These are phyloP conservation scores for Parnassius orleans DNA, from an alignment of 2,888 invertebrate genomes.

Conservation along the genomic window DNA sequence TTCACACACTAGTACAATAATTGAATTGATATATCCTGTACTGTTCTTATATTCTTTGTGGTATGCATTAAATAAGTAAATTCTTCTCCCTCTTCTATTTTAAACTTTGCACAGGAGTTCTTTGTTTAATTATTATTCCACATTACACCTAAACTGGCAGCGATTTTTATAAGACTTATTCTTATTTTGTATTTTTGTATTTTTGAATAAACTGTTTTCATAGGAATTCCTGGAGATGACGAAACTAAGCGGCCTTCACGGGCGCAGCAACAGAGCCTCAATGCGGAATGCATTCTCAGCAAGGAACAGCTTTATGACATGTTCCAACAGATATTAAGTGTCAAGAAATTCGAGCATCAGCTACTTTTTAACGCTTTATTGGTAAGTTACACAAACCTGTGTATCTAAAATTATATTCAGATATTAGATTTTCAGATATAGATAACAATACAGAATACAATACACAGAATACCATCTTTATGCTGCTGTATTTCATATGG, in stretches of 20 bases:
- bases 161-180: too few species aligned
- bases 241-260: slow-evolving; percentile 92
- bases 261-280: slow-evolving; percentile 93
- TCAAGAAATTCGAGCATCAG: slow-evolving; percentile 99
- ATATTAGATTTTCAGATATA: too few species aligned
- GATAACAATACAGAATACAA: too few species aligned
- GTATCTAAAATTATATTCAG: too few species aligned
- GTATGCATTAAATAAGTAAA: too few species aligned
- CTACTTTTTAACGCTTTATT: slow-evolving; percentile 97
- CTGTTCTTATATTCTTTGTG: neutral
- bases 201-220: slow-evolving; percentile 1
- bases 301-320: slow-evolving; percentile 99
- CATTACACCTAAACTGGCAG: neutral
- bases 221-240: slow-evolving; percentile 88
- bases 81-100: neutral
- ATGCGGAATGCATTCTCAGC: slow-evolving; percentile 96
- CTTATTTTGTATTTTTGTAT: too few species aligned
- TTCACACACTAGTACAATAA: neutral
- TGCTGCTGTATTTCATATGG: too few species aligned
- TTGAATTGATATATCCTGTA: neutral
- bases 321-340: slow-evolving; percentile 99
- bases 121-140: neutral
- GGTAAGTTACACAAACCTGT: slow-evolving; percentile 40
- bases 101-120: neutral
- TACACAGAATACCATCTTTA: too few species aligned